Evolutionary conservation across 2,113 vertebrate genomes (phyloP), one percentile per base, ranked within the genome.

Genomic region (Sander lucioperca): DNA sequence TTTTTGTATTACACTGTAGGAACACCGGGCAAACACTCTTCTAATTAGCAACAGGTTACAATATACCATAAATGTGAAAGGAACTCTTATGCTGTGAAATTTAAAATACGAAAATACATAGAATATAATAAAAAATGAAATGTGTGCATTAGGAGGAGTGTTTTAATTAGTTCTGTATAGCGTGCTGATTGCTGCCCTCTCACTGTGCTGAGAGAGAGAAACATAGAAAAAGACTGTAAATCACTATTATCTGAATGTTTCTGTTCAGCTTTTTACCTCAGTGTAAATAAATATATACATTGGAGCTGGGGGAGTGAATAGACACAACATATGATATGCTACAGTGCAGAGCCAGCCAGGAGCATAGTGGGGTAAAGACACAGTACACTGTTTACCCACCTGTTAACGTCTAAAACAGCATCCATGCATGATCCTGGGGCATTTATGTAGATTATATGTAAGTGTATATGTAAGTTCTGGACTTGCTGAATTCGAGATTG

Each of bases 151-250:
- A 33, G 33, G 33, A 33, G 33, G 33, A 33, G 36, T 39, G 36
- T 39, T 39, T 39, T 39, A 39, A 39, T 39, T 39, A 39, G 36
- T 39, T 39, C 53, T 71, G 75, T 48, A 13, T 51, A 72, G 45
- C 36, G 39, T 75, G 85, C 62, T 82, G 75, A 83, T 66, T 9
- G 23, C 62, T 65, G 63, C 77, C 80, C 83, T 84, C 86, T 83
- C 63, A 14, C 83, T 74, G 73, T 70, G 85, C 81, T 66, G 85
- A 89, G 83, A 86, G 79, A 62, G 33, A 68, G 71, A 86, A 77
- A 86, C 54, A 65, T 66, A 77, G 65, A 79, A 65, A 59, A 62
- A 62, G 39, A 79, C 30, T 56, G 36, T 47, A 48, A 78, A 86
- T 82, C 58, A 21, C 56, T 75, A 15, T 83, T 69, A 84, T 76